Conservation (phyloP, 1,140 invertebrate species). For the Neodiprion pinetum region DNA sequence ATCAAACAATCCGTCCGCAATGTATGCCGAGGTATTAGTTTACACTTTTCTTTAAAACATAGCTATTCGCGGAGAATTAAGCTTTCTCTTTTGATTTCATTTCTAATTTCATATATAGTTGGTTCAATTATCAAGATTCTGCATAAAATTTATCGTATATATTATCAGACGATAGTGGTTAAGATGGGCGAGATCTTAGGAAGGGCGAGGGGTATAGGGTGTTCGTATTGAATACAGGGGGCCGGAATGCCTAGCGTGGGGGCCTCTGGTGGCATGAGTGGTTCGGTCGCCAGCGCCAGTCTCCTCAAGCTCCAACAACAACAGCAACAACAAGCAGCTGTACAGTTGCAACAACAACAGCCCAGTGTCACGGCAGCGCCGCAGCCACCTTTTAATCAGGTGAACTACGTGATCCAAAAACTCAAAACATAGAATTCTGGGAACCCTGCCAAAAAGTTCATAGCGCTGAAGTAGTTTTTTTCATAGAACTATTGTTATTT, state of each 20-base stretch:
- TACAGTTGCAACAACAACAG: conserved; percentile 55
- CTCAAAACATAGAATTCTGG: not conserved
- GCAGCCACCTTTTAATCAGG: conserved; percentile 61
- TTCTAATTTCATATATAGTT: not conserved
- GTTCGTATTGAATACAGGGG: conserved; percentile 55
- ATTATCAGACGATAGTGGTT: not conserved
- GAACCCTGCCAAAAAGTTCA: too few species aligned
- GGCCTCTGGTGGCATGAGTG: conserved; percentile 53
- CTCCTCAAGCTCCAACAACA: conserved; percentile 60
- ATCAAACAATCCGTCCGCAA: not conserved
- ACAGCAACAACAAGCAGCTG: conserved; percentile 54
- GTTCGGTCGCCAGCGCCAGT: conserved; percentile 58
- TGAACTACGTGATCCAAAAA: conserved; percentile 46
- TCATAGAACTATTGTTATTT: not conserved
- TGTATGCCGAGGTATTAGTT: not conserved
- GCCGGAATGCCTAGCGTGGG: conserved; percentile 54
- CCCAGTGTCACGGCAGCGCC: conserved; percentile 54
- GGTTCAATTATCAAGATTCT: not conserved
- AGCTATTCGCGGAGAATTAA: not conserved
- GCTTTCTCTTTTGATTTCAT: not conserved
- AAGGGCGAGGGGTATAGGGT: conserved; percentile 46
- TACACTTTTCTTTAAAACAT: not conserved
- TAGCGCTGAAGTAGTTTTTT: not conserved
- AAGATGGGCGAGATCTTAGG: conserved; percentile 10
- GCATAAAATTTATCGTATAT: not conserved